Evolutionary conservation across 2,113 vertebrate species (phyloP), one percentile per base, ranked within the genome.

Genomic region (Oophaga pumilio): DNA sequence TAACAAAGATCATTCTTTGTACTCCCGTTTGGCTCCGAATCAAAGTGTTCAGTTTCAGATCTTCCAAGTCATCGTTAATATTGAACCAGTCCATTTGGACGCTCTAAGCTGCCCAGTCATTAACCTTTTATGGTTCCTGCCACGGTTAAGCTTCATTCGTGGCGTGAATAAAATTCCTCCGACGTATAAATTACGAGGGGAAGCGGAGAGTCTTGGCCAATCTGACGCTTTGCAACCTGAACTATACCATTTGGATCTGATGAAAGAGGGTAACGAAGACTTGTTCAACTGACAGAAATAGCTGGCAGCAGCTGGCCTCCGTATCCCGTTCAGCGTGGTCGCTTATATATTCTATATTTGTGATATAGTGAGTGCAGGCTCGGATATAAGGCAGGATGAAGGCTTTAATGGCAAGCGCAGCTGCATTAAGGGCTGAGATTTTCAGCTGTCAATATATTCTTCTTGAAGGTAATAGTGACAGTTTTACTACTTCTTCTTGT

Each of bases 311-410:
- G 87, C 87, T 88, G 87, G 69, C 81, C 24, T 14, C 13, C 80
- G 81, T 88, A 84, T 88, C 87, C 76, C 81, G n/a, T 88, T 88
- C 71, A 88, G 79, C 49, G 17, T 62, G 43, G 87, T 88, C 81
- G 9, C 87, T 88, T 88, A 88, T 88, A 88, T 84, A 84, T 83
- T 84, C 87, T 88, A 88, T 88, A 88, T 88, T 77, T 88, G 86
- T 88, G 87, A 88, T 88, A 88, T 88, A 88, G 87, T 56, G 57
- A 68, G 69, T 83, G 86, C 80, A 49, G 33, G 86, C 76, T 73
- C 77, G 76, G 71, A 88, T 83, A 59, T n/a, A 68, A 76, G 87
- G 53, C 71, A 84, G 86, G 86, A 83, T 88, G 80, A 66, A 53
- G 86, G 52, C 69, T 82, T 82, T 84, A 88, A 81, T 88, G 87